phyloP scores from a whole-genome alignment of 92 coral and sea anemone genomes.

The Epizoanthus scotinus region DNA sequence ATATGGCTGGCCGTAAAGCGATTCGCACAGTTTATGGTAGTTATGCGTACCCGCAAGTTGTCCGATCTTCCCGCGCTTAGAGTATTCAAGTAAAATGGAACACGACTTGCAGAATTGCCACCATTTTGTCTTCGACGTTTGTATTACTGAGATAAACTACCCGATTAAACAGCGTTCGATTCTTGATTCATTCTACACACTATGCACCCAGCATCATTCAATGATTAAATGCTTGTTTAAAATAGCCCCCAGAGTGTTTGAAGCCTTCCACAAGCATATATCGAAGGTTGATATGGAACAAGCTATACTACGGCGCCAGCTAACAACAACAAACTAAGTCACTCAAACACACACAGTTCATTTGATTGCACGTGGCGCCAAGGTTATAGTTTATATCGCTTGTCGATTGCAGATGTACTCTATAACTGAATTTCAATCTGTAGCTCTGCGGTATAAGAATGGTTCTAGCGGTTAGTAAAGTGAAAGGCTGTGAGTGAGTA shows the following conservation, averaged over 20 bases:
- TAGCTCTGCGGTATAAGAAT: not conserved
- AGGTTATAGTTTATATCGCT: slow-evolving; percentile 22
- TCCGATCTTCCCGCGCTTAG: too few relatives aligned
- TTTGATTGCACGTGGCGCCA: slow-evolving; percentile 36
- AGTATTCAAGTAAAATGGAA: not conserved
- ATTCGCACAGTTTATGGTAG: not conserved
- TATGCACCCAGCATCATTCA: not conserved
- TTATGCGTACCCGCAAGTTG: not conserved
- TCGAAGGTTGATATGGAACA: not conserved
- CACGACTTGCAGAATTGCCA: not conserved
- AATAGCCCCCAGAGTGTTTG: not conserved
- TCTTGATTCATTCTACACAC: not conserved
- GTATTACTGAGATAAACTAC: not conserved
- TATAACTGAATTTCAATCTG: not conserved
- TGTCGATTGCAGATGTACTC: not conserved
- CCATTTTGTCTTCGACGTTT: slow-evolving; percentile 37
- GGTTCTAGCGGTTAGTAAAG: not conserved
- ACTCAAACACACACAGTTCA: not conserved
- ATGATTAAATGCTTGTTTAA: not conserved
- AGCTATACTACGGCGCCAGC: not conserved
- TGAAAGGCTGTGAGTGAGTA: not conserved
- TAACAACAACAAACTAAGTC: slow-evolving; percentile 25
- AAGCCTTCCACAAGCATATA: not conserved
- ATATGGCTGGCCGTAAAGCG: not conserved
- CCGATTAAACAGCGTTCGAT: not conserved